These are phyloP conservation scores for Pan paniscus DNA, from an alignment of 2,113 vertebrate genomes.

Conservation along the genomic window DNA sequence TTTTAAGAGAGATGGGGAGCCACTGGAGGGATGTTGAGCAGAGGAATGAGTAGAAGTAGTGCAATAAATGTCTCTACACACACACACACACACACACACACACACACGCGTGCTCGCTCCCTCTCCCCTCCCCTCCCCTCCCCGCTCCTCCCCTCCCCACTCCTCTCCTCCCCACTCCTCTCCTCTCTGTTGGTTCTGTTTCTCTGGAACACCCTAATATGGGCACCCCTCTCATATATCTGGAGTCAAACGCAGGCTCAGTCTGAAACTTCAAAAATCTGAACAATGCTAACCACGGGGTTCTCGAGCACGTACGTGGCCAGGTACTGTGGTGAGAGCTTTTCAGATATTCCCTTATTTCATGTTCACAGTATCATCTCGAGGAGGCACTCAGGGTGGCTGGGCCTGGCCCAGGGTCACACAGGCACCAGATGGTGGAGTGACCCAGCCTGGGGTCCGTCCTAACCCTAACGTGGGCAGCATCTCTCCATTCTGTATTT, in stretches of 20 bases:
- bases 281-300: neutral
- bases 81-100: neutral
- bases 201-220: neutral
- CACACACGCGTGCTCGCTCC: too few species aligned
- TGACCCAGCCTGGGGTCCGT: neutral
- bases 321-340: fast-evolving
- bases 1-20: neutral
- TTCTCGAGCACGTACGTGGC: neutral
- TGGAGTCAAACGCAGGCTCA: too few species aligned
- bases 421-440: neutral
- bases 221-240: neutral
- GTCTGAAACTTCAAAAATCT: neutral
- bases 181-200: neutral
- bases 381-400: neutral
- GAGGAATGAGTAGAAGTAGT: neutral
- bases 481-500: fast-evolving
- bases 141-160: too few species aligned
- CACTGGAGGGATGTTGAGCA: neutral
- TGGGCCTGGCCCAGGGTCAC: neutral
- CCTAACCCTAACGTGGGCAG: fast-evolving
- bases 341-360: neutral
- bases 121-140: fast-evolving
- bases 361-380: neutral
- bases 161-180: neutral
- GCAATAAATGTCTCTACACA: neutral